phyloP scores from a whole-genome alignment of 2,888 invertebrate genomes.

The Anthrax anthrax region DNA sequence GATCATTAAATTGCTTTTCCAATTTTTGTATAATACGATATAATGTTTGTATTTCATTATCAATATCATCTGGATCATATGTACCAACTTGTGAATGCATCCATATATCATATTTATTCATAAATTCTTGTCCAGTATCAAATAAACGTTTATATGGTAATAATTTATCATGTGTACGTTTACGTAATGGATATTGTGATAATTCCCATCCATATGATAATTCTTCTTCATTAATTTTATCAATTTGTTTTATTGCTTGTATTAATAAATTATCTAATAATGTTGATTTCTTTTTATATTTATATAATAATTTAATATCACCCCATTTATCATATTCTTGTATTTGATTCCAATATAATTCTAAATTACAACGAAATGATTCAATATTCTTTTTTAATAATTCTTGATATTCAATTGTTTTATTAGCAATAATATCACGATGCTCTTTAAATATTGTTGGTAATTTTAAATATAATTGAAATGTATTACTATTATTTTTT shows the following conservation, averaged over 20 bases:
- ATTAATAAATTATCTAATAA: conserved; percentile 48
- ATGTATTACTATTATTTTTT: conserved; percentile 75
- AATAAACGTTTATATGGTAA: conserved; percentile 77
- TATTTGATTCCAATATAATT: conserved; percentile 61
- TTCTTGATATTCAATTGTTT: conserved; percentile 76
- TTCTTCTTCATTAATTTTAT: conserved; percentile 86
- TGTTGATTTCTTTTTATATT: conserved; percentile 70
- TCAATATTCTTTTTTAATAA: conserved; percentile 61
- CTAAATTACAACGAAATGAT: conserved; percentile 69
- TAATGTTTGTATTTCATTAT: conserved; percentile 35
- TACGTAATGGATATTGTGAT: conserved; percentile 77
- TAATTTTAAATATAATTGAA: conserved; percentile 77
- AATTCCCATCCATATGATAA: conserved; percentile 72
- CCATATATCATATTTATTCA: conserved; percentile 72
- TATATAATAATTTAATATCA: conserved; percentile 64
- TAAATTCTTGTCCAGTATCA: conserved; percentile 76
- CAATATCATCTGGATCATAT: conserved; percentile 79
- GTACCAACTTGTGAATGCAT: conserved; percentile 69
- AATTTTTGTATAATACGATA: conserved; percentile 65
- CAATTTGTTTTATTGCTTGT: conserved; percentile 67
- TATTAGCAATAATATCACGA: conserved; percentile 61
- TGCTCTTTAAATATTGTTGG: conserved; percentile 71
- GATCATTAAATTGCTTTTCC: conserved; percentile 71
- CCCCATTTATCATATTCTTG: conserved; percentile 81
- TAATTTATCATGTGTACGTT: conserved; percentile 61